Conservation (phyloP, 2,797 vertebrate genomes). For the Melanotaenia nigrans region DNA sequence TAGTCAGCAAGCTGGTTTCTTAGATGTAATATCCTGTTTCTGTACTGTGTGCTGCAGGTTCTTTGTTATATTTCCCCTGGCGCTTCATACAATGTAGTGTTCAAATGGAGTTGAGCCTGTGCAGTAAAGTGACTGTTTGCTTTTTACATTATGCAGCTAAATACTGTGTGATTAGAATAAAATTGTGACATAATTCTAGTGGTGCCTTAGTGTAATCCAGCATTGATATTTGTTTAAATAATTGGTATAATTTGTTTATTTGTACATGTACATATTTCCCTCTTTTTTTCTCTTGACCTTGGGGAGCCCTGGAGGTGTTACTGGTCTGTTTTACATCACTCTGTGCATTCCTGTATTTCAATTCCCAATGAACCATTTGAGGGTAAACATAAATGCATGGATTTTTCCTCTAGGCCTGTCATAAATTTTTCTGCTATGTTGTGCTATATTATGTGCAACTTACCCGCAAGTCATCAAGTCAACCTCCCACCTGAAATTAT, state of each 20-base stretch:
- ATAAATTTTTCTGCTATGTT: slow-evolving; percentile 16
- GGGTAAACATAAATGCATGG: slow-evolving; percentile 5
- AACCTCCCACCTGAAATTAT: slow-evolving; percentile 36
- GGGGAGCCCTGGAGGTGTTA: not conserved
- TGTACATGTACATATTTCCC: not conserved
- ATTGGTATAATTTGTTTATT: slow-evolving; percentile 8
- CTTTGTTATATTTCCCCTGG: slow-evolving; percentile 78
- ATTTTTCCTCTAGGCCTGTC: slow-evolving; percentile 12
- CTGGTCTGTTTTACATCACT: slow-evolving; percentile 17
- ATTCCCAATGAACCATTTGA: slow-evolving; percentile 34
- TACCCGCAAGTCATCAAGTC: slow-evolving; percentile 49
- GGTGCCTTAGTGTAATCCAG: slow-evolving; percentile 1
- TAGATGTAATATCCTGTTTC: slow-evolving; percentile 76
- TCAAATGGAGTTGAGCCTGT: slow-evolving; percentile 56
- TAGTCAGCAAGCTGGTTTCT: slow-evolving; percentile 74
- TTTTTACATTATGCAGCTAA: slow-evolving; percentile 39
- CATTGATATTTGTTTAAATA: slow-evolving; percentile 34
- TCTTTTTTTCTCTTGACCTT: slow-evolving; percentile 20
- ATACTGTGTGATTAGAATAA: slow-evolving; percentile 28
- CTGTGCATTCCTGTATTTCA: slow-evolving; percentile 25
- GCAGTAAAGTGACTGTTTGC: slow-evolving; percentile 51
- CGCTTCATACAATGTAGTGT: slow-evolving; percentile 53
- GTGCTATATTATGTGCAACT: slow-evolving; percentile 30
- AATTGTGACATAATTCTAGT: slow-evolving; percentile 12
- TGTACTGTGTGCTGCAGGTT: slow-evolving; percentile 60